These are phyloP conservation scores for Chanos chanos DNA, from an alignment of 2,797 vertebrate species.

Conservation along the genomic window DNA sequence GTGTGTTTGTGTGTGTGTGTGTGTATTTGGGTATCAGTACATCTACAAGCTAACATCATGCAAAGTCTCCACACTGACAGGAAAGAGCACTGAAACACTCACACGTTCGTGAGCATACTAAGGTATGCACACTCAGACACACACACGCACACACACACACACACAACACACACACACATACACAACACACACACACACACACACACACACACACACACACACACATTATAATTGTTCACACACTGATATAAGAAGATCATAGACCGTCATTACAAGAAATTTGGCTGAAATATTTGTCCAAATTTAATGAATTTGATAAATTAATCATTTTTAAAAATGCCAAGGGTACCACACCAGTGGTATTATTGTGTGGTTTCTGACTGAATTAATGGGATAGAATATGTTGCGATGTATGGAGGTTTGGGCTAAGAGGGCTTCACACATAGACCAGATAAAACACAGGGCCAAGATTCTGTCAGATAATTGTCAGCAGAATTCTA, in stretches of 20 bases:
- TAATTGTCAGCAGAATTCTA: conserved; percentile 7
- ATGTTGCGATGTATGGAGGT: conserved; percentile 12
- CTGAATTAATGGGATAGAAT: neutral
- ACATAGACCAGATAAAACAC: conserved; percentile 28
- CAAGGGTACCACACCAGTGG: too few species aligned
- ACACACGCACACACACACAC: too few species aligned
- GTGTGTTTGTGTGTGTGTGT: conserved; percentile 6
- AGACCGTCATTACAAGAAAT: too few species aligned
- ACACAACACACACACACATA: too few species aligned
- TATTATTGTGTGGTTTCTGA: too few species aligned
- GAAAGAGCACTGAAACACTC: conserved; percentile 27
- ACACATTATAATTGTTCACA: too few species aligned
- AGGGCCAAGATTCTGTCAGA: conserved; percentile 40
- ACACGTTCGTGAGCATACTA: too few species aligned
- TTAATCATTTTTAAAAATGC: too few species aligned
- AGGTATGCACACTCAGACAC: conserved; percentile 37
- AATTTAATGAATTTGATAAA: too few species aligned
- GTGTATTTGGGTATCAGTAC: conserved; percentile 13
- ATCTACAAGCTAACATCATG: conserved; percentile 38
- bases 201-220: too few species aligned
- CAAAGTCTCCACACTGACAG: conserved; percentile 32
- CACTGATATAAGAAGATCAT: neutral
- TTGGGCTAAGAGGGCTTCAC: conserved; percentile 36
- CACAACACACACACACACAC: too few species aligned
- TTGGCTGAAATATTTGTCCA: too few species aligned